Percentiles rank a stretch among this genome's conserved stretches.
phyloP scores from a whole-genome alignment of 2,797 vertebrate species.

The Chloroceryle inda region DNA sequence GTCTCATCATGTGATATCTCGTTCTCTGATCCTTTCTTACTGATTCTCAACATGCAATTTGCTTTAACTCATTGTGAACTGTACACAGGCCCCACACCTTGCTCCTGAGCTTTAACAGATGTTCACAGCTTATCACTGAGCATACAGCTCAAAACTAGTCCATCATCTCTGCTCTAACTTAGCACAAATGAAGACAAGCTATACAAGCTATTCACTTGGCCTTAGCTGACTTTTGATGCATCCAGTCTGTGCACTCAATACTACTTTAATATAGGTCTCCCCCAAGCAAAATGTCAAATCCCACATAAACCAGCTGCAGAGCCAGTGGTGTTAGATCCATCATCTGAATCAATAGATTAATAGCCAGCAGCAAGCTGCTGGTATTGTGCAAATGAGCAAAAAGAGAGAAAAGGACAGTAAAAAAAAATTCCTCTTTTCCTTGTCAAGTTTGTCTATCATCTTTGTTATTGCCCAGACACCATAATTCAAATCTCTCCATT shows the following conservation, averaged over 20 bases:
- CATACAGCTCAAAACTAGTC: not conserved
- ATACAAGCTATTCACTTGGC: not conserved
- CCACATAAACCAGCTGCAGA: not conserved
- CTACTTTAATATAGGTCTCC: not conserved
- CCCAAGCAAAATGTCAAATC: slow-evolving; percentile 38
- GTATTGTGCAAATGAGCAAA: not conserved
- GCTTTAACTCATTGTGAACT: not conserved
- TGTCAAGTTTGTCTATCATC: not conserved
- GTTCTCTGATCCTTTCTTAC: not conserved
- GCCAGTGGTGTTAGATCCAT: not conserved
- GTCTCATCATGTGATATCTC: not conserved
- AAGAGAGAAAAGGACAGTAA: not conserved
- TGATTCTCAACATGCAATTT: not conserved
- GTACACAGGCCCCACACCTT: not conserved
- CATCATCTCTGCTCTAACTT: not conserved
- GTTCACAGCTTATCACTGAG: not conserved
- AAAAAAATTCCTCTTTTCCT: too few species aligned
- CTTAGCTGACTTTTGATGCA: not conserved
- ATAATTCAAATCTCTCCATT: not conserved
- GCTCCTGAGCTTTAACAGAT: not conserved
- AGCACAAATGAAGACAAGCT: not conserved
- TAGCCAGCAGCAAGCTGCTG: not conserved
- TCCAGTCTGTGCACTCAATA: not conserved
- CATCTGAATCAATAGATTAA: not conserved
- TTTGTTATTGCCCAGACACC: not conserved